Base-by-base conservation (phyloP, 2,888 invertebrate species). In the Lamellibrachia columna region DNA sequence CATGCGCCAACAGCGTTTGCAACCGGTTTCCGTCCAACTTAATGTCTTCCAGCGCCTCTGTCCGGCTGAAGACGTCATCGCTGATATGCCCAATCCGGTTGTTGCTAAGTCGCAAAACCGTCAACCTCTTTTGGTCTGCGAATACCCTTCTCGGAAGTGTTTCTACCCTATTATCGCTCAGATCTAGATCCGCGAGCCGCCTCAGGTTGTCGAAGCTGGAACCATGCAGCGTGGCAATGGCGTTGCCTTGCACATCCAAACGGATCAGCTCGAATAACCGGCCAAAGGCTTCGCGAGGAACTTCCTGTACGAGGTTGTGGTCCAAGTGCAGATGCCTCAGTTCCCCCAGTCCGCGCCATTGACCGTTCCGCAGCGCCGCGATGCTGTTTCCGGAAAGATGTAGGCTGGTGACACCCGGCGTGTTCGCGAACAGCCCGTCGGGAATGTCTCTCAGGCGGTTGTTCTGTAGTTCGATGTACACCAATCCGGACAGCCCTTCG, bases 121-220 rank as follows among this genome's bases (percentile, higher is more conserved):
- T 75, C 75, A 75, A 6, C 75, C 22, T 75, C 22, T 6, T 75
- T n/a, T 75, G 75, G 11, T 75, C 75, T 6, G 15, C 75, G 22
- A 75, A 75, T 22, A 75, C 22, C 15, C 22, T 2, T 6, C 75
- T 6, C 75, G 75, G 75, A 15, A 75, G 75, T 22, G 15, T 75
- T n/a, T 22, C 75, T 11, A 75, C n/a, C 75, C 22, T 75, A 22
- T 75, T 75, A 15, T n/a, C 22, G 75, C 75, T 75, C 75, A 75
- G 75, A 75, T 75, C 75, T n/a, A 75, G 22, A 15, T 75, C 75
- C 15, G 75, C 75, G 22, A 75, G 75, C 22, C 75, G 75, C 22
- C 75, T 75, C 75, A 75, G 75, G 22, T 75, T 75, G 75, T 75
- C n/a, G 75, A 75, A 75, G 75, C 75, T 75, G 75, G 75, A 75